phyloP scores from a whole-genome alignment of 2,888 invertebrate genomes.

The Eristalinus aeneus region DNA sequence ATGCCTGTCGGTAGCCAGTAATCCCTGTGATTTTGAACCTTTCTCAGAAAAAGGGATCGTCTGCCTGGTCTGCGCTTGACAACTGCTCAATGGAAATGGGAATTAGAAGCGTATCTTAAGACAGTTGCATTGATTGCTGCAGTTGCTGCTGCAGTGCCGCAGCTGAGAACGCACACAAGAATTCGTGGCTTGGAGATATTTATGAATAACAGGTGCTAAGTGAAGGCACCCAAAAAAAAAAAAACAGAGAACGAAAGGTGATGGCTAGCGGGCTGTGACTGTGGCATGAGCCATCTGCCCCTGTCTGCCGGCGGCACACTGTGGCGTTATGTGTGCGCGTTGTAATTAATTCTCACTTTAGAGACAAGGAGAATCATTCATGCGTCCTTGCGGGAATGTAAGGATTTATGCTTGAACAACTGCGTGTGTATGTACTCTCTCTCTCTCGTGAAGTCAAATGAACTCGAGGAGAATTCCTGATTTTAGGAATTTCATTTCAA shows the following conservation, averaged over 20 bases:
- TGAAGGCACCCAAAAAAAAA: not conserved
- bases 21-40: conserved; percentile 27
- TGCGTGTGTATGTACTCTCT: not conserved
- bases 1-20: conserved; percentile 26
- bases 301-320: not conserved
- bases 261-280: conserved; percentile 10
- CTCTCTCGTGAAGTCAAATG: not conserved
- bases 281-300: conserved; percentile 67
- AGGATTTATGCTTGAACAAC: not conserved
- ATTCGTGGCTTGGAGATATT: conserved; percentile 29
- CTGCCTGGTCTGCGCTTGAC: not conserved
- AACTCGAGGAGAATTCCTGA: conserved; percentile 40
- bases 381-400: not conserved
- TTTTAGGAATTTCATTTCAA: conserved; percentile 52
- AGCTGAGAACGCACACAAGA: conserved; percentile 49
- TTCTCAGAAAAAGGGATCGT: conserved; percentile 50
- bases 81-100: not conserved
- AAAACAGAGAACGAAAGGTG: not conserved
- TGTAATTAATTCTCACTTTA: conserved; percentile 61
- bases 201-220: conserved; percentile 66
- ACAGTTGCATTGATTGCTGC: conserved; percentile 21
- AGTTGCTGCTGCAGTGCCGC: conserved; percentile 17
- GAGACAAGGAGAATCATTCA: not conserved
- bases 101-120: conserved; percentile 34
- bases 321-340: not conserved